Evolutionary conservation across 2,888 invertebrate species (phyloP).

Genomic region (Notocelia uddmanniana): DNA sequence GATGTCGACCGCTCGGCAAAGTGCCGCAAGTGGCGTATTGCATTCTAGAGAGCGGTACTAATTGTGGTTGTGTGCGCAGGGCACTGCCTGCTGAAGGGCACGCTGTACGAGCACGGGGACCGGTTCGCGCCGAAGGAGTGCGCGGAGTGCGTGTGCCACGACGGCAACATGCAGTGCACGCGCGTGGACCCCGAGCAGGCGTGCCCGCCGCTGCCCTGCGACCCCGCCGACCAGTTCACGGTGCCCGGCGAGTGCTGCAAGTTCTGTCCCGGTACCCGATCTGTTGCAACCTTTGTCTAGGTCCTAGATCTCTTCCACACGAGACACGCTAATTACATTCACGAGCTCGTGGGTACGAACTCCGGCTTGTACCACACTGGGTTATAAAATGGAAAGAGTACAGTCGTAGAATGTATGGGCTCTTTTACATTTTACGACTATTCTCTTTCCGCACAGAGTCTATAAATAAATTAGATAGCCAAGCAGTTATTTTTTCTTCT

Average conservation of each 20-base stretch:
- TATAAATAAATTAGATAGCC: too few relatives aligned
- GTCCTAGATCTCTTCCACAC: background rate
- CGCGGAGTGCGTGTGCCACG: slow-evolving; percentile 92
- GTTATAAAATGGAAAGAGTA: too few relatives aligned
- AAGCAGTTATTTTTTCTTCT: too few relatives aligned
- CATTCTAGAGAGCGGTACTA: background rate
- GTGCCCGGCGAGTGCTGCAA: slow-evolving; percentile 96
- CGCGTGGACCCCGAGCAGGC: slow-evolving; percentile 89
- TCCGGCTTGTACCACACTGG: too few relatives aligned
- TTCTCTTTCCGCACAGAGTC: too few relatives aligned
- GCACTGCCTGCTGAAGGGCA: slow-evolving; percentile 89
- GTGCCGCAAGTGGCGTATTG: too few relatives aligned
- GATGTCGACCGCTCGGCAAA: too few relatives aligned
- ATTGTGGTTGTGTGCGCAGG: slow-evolving; percentile 76
- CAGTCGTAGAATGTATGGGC: too few relatives aligned
- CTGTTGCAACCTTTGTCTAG: background rate
- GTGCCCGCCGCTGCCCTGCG: slow-evolving; percentile 93
- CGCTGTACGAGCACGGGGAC: slow-evolving; percentile 93
- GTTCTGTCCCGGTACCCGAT: slow-evolving; percentile 91
- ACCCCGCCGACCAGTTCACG: slow-evolving; percentile 91
- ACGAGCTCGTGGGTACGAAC: too few relatives aligned
- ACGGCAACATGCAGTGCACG: slow-evolving; percentile 93
- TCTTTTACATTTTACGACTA: too few relatives aligned
- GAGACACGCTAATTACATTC: too few relatives aligned
- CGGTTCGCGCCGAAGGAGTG: slow-evolving; percentile 90